Percentiles rank a stretch among this genome's conserved stretches.
phyloP scores from a whole-genome alignment of 2,888 invertebrate species.

The Phyllotreta cruciferae region DNA sequence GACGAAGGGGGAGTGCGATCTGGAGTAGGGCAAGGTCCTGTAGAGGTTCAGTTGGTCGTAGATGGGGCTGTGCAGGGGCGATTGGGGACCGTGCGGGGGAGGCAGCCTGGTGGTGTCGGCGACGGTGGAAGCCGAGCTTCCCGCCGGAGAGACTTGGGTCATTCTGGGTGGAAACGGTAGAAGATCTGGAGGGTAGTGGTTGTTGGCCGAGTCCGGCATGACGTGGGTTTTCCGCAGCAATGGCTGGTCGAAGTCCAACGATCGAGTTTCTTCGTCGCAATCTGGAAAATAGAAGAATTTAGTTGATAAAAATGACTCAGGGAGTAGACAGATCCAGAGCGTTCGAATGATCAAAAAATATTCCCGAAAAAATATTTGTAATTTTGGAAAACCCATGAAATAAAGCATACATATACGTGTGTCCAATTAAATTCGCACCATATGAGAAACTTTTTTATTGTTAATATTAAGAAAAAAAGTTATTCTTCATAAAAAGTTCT shows the following conservation, averaged over 20 bases:
- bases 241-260: slow-evolving; percentile 70
- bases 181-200: slow-evolving; percentile 80
- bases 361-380: too few species aligned
- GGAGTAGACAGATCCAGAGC: too few species aligned
- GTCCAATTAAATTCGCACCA: too few species aligned
- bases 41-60: slow-evolving; percentile 73
- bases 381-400: too few species aligned
- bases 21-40: slow-evolving; percentile 81
- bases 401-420: too few species aligned
- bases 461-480: too few species aligned
- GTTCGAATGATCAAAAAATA: too few species aligned
- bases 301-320: slow-evolving; percentile 3
- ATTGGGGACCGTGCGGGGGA: slow-evolving; percentile 57
- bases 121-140: slow-evolving; percentile 82
- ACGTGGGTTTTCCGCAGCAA: slow-evolving; percentile 64
- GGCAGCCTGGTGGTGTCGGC: slow-evolving; percentile 70
- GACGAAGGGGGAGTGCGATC: slow-evolving; percentile 78
- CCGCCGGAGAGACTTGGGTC: slow-evolving; percentile 76
- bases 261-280: slow-evolving; percentile 75
- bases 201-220: slow-evolving; percentile 60
- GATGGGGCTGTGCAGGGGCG: slow-evolving; percentile 69
- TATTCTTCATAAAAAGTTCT: too few species aligned
- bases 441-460: too few species aligned
- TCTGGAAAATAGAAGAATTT: slow-evolving; percentile 46
- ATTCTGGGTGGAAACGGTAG: slow-evolving; percentile 77